Evolutionary conservation across 2,113 vertebrate species (phyloP), one percentile per base, ranked within the genome.

Genomic region (Pardalotus punctatus): DNA sequence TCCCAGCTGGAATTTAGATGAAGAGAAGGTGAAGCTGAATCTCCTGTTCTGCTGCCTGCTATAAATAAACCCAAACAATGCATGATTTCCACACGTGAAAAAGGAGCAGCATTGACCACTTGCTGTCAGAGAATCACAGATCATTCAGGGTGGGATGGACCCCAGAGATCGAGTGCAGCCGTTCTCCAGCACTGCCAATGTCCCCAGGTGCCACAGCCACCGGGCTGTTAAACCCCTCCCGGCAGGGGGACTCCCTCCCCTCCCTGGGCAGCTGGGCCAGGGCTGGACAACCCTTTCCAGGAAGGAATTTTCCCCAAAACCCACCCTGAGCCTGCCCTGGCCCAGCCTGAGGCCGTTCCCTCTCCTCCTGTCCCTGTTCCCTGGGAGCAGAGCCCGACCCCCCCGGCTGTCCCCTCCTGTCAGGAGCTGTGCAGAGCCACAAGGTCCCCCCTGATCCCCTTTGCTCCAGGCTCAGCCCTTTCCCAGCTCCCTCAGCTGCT

Each of bases 281-380:
- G 28, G 15, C 42, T 4, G 4, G 51, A 4, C 22, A 4, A 1
- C 24, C 20, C 70, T 7, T 35, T 57, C 21, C 8, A 4, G 2
- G 29, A 10, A 47, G 40, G 2, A 40, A n/a, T 9, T 13, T 5
- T 9, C 0, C 47, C 51, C 25, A 8, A 12, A 1, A 5, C 35
- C 60, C 35, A 2, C 1, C 15, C 58, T 38, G 18, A 9, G 1
- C 19, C 50, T 84, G 1, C 69, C 14, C 50, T 42, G 48, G 48
- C 48, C 28, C 81, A 83, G 47, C 38, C 47, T 33, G 67, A 33
- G 57, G 57, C 67, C 3, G 2, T 73, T 67, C 45, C 83, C 72
- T 60, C 83, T 61, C 9, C 33, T 78, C 73, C 84, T 78, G 64
- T 78, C 73, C 56, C 73, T 70, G 47, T 57, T 53, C 64, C 73